Base-by-base conservation (phyloP, 1,140 invertebrate species). In the Ceratitis capitata region DNA sequence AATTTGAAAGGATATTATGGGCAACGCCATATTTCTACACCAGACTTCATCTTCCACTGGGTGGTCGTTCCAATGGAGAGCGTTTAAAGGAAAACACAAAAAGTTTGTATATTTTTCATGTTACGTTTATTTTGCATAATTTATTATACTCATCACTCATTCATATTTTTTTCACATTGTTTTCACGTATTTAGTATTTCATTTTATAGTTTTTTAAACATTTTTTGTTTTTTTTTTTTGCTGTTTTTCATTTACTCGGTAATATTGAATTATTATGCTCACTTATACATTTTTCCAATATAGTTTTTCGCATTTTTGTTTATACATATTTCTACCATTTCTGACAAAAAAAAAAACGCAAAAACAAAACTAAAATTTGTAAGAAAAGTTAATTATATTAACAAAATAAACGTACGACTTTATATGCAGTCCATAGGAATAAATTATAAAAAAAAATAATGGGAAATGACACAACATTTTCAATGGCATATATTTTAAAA, bases 81-180 rank as follows among this genome's bases (percentile, higher is more conserved):
- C 2, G 32, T 10, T 64, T 29, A 32, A 64, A 32, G 4, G 7
- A 64, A 32, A 19, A 64, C 12, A 29, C 58, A 32, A 5, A 64
- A 3, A 14, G 26, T n/a, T 42, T 19, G 35, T 78, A 69, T 32
- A 45, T 39, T 78, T 78, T 78, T 45, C 35, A 45, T 23, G 35
- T 78, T 78, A 26, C n/a, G 69, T 78, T 78, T 78, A 78, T 78
- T 78, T 45, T 78, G 39, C 39, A 45, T 64, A 64, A 19, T 47
- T 78, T 78, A 23, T 78, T 16, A 10, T 19, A 78, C 29, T 5
- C 14, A 5, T 61, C 14, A 61, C n/a, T 26, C 26, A 74, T 74
- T 74, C 32, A 14, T 39, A 42, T 45, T 23, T 23, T 45, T 78
- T 23, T 42, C 32, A 7, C 9, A 23, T 47, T 78, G 39, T 16